Evolutionary conservation across 2,113 vertebrate genomes (phyloP).

Genomic region (Raphicerus campestris): DNA sequence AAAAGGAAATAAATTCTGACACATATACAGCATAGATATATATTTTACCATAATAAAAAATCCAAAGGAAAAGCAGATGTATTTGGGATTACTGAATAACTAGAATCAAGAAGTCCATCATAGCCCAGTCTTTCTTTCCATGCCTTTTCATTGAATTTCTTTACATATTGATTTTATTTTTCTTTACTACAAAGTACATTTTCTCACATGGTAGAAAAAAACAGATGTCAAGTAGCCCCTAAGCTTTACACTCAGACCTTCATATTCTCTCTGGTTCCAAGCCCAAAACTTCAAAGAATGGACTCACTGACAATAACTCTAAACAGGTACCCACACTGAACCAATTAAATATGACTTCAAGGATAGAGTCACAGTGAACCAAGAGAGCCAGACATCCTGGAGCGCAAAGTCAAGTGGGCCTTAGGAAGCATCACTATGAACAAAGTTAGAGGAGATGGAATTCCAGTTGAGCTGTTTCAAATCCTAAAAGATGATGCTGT

Average conservation of each 20-base stretch:
- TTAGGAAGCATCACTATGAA: background rate
- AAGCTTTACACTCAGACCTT: background rate
- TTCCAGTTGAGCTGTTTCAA: background rate
- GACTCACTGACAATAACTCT: background rate
- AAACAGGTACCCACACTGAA: background rate
- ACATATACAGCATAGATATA: background rate
- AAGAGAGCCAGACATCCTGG: background rate
- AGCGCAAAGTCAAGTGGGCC: background rate
- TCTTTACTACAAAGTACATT: background rate
- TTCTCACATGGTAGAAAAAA: background rate
- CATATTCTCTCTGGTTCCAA: background rate
- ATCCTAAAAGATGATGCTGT: background rate
- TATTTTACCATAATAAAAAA: background rate
- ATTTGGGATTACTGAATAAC: background rate
- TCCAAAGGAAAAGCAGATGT: background rate
- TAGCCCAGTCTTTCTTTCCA: background rate
- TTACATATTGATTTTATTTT: background rate
- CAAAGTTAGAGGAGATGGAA: background rate
- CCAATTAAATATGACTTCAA: background rate
- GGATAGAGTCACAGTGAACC: background rate
- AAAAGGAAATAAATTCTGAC: background rate
- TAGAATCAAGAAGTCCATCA: background rate
- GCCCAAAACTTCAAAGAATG: background rate
- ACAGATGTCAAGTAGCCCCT: background rate
- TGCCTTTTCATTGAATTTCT: background rate